These are phyloP conservation scores for Falco novaeseelandiae DNA, from an alignment of 2,797 vertebrate genomes.

Conservation along the genomic window DNA sequence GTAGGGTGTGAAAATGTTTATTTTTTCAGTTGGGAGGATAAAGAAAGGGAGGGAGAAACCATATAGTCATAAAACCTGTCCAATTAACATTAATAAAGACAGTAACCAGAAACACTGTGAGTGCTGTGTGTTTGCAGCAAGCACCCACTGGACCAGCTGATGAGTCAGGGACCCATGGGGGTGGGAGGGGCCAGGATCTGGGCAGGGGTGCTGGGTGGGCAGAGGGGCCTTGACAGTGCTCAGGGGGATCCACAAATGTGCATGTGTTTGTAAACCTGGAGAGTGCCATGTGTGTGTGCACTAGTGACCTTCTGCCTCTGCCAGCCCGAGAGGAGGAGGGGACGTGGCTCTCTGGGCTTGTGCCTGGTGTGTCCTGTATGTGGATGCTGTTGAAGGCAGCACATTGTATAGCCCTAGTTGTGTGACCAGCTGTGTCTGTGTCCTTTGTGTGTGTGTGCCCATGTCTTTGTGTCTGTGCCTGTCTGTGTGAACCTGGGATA, in stretches of 20 bases:
- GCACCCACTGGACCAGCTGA: neutral
- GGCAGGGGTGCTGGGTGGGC: neutral
- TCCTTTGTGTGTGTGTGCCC: neutral
- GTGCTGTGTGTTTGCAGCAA: neutral
- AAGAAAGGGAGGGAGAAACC: neutral
- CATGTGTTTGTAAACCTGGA: fast-evolving
- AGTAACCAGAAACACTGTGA: neutral
- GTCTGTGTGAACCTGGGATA: neutral
- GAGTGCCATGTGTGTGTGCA: too few relatives aligned
- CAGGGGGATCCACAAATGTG: fast-evolving
- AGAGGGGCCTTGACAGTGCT: fast-evolving
- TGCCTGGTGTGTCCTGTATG: fast-evolving
- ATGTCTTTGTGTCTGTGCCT: neutral
- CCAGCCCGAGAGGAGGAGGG: neutral
- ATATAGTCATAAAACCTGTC: neutral
- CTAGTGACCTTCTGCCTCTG: neutral
- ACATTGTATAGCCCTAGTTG: fast-evolving
- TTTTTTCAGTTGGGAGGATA: neutral
- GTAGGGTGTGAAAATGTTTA: neutral
- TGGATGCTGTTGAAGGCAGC: neutral
- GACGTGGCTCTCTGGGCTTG: neutral
- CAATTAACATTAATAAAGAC: neutral
- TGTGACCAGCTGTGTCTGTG: neutral
- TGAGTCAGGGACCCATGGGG: fast-evolving
- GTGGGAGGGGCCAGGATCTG: neutral